phyloP scores from a whole-genome alignment of 2,113 vertebrate species.

The Setophaga petechia region DNA sequence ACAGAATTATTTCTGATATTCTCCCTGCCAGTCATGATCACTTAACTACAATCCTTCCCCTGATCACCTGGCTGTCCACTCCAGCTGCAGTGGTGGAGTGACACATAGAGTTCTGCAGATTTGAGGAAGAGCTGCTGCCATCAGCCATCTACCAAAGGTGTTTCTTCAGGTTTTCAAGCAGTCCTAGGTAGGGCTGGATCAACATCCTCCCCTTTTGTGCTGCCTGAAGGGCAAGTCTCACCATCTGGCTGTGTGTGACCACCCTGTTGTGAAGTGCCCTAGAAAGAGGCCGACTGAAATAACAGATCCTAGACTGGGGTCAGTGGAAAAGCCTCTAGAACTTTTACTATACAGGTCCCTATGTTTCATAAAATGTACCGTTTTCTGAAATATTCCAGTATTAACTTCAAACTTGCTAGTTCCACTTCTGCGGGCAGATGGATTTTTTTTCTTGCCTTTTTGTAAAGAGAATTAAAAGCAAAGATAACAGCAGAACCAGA shows the following conservation, averaged over 20 bases:
- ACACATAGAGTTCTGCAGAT: not conserved
- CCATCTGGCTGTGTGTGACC: not conserved
- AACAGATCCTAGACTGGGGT: not conserved
- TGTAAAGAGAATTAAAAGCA: not conserved
- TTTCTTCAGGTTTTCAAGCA: not conserved
- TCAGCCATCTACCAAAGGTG: not conserved
- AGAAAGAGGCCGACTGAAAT: not conserved
- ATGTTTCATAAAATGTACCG: not conserved
- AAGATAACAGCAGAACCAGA: not conserved
- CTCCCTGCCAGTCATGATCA: not conserved
- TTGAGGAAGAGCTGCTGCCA: not conserved
- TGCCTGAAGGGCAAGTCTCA: not conserved
- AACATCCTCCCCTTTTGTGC: not conserved
- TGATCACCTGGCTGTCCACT: not conserved
- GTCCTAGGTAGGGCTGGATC: not conserved
- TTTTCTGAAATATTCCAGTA: not conserved
- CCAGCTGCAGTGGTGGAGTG: not conserved
- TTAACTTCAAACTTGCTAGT: not conserved
- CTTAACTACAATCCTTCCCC: not conserved
- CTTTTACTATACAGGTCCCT: not conserved
- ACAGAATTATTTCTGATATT: constrained; percentile 15
- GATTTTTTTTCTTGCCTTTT: not conserved
- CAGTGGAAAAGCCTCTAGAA: not conserved
- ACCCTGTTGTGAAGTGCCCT: not conserved
- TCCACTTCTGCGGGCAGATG: not conserved